Base-by-base conservation (phyloP, 1,140 invertebrate genomes). In the Diabrotica undecimpunctata region DNA sequence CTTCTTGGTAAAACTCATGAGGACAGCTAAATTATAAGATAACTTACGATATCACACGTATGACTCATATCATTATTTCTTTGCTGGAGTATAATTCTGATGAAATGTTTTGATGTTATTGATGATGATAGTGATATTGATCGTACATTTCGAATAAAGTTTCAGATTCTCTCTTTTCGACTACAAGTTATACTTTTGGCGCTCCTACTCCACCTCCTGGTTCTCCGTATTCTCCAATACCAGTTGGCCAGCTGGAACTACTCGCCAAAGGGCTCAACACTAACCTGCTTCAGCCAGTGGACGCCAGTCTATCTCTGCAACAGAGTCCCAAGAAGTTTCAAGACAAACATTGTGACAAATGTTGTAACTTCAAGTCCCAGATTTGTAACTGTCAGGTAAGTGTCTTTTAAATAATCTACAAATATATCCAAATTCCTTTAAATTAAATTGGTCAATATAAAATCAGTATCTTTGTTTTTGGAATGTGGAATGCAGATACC, bases 201-300 rank as follows among this genome's bases (percentile, higher is more conserved):
- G 85, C 86, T 72, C 86, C 86, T 60, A 87, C 86, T 38, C 86
- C 87, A 63, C 86, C 86, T 25, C 85, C 86, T 5, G 85, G 86
- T 56, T 87, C 86, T n/a, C 86, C 86, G 9, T 88, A 88, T 76
- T 87, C 86, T 58, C 86, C 87, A n/a, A 83, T 87, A 64, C 82
- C 82, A 12, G 80, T 83, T 61, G 79, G 82, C 39, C 86, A 87
- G 75, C 79, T 87, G 61, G 86, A 88, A 69, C 77, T 87, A 58
- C 77, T 87, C 54, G 79, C 83, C 36, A 84, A 84, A 73, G 75
- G 78, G 38, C 75, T 76, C 63, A 76, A 75, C 56, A 74, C 73
- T 6, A 75, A 73, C 65, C 76, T 77, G 6, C 65, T 77, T 77
- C 54, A 75, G 77, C 65, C 74, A 75, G 62, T 75, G 75, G 59